Evolutionary conservation across 1,140 invertebrate species (phyloP).

Genomic region (Papilio polytes): DNA sequence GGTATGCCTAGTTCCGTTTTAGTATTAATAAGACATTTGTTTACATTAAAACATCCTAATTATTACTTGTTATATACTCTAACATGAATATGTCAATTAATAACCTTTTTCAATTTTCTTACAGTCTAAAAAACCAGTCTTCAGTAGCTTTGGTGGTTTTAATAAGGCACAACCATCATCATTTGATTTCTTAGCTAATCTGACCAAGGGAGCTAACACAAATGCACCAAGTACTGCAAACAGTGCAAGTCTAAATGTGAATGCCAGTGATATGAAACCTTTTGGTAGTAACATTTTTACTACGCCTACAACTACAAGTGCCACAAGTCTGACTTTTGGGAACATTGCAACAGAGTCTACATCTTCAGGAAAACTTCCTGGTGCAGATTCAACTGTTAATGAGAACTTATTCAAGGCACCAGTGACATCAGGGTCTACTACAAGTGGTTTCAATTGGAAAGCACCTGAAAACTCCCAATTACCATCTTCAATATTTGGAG

Average conservation of each 20-base stretch:
- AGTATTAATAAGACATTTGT: not conserved
- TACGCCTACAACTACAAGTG: constrained; percentile 35
- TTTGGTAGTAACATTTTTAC: constrained; percentile 41
- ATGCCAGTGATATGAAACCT: constrained; percentile 46
- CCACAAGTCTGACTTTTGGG: constrained; percentile 28
- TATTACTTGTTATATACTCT: constrained; percentile 1
- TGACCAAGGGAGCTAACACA: constrained; percentile 69
- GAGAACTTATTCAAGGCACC: constrained; percentile 69
- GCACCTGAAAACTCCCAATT: constrained; percentile 49
- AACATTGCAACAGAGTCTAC: constrained; percentile 38
- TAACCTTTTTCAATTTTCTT: constrained; percentile 54
- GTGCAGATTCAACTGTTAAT: constrained; percentile 58
- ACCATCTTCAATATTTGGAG: constrained; percentile 73
- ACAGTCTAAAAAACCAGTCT: constrained; percentile 85
- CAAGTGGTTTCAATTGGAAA: constrained; percentile 44
- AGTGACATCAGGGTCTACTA: constrained; percentile 56
- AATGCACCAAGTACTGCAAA: constrained; percentile 50
- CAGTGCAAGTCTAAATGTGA: constrained; percentile 52
- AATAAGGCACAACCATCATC: constrained; percentile 80
- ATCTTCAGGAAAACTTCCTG: constrained; percentile 45
- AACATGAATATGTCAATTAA: constrained; percentile 28
- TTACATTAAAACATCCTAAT: not conserved
- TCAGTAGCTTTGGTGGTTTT: constrained; percentile 87
- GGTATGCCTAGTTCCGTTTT: not conserved
- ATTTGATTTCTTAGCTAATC: constrained; percentile 86